These are phyloP conservation scores for Aphodius granarius DNA, from an alignment of 2,888 invertebrate genomes.

Conservation along the genomic window DNA sequence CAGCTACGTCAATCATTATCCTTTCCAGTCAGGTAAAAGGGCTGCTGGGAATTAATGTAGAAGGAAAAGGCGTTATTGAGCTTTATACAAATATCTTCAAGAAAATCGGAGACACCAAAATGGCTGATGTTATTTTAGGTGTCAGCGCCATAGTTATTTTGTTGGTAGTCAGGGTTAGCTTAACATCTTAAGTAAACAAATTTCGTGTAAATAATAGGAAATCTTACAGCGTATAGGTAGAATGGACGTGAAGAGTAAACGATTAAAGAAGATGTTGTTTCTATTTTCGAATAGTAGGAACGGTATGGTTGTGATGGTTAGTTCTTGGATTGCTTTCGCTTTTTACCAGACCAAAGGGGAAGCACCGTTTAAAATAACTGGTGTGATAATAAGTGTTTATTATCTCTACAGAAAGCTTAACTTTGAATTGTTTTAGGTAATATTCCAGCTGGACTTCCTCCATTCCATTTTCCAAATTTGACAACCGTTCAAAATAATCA, in stretches of 20 bases:
- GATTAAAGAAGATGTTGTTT: constrained; percentile 66
- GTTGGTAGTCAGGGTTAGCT: constrained; percentile 67
- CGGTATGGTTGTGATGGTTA: constrained; percentile 71
- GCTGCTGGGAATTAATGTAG: constrained; percentile 69
- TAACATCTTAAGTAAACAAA: not conserved
- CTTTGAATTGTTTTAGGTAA: constrained; percentile 54
- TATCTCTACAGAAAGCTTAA: constrained; percentile 7
- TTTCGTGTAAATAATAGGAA: not conserved
- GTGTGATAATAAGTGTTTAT: constrained; percentile 21
- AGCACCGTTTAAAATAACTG: constrained; percentile 59
- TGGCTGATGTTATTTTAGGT: constrained; percentile 68
- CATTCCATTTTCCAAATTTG: constrained; percentile 68
- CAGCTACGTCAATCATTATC: constrained; percentile 80
- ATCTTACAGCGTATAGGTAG: constrained; percentile 65
- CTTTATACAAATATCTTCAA: constrained; percentile 58
- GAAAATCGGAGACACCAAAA: constrained; percentile 57
- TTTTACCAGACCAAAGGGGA: constrained; percentile 51
- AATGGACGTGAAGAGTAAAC: constrained; percentile 52
- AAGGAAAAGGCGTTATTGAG: constrained; percentile 68
- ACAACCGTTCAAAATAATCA: constrained; percentile 62
- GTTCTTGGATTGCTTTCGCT: constrained; percentile 64
- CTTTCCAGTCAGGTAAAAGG: constrained; percentile 74
- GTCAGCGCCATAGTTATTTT: constrained; percentile 66
- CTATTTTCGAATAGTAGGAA: constrained; percentile 77
- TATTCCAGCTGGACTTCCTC: constrained; percentile 72